A percentile compares a stretch with the other conserved stretches of the same genome.
These are phyloP conservation scores for Sebastes steindachneri DNA, from an alignment of 2,797 vertebrate species.

Conservation along the genomic window DNA sequence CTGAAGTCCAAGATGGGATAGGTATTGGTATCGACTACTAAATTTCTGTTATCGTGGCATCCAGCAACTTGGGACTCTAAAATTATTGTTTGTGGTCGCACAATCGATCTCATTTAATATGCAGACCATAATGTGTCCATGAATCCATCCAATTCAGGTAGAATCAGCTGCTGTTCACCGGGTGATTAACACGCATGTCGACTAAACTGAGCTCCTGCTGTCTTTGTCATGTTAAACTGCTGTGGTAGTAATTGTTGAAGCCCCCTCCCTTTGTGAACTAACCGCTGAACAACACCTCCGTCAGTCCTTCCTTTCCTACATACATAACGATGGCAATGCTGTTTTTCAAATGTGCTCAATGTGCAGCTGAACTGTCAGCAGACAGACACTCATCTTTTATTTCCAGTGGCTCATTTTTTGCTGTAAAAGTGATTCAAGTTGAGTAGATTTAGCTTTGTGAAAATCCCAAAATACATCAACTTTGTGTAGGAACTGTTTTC, in stretches of 20 bases:
- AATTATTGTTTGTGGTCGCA: neutral
- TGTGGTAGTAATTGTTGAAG: slow-evolving; percentile 39
- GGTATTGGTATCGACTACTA: neutral
- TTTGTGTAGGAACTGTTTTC: neutral
- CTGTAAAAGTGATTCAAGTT: neutral
- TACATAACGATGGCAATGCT: neutral
- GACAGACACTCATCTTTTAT: neutral
- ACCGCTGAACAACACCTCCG: slow-evolving; percentile 13
- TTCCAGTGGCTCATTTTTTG: neutral
- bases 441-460: neutral
- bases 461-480: slow-evolving; percentile 1
- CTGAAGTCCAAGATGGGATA: neutral
- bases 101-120: neutral
- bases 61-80: neutral
- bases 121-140: slow-evolving; percentile 30
- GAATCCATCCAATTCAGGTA: slow-evolving; percentile 43
- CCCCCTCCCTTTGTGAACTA: slow-evolving; percentile 39
- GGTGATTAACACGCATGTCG: slow-evolving; percentile 64
- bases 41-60: neutral
- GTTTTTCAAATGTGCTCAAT: neutral
- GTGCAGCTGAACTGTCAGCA: neutral
- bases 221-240: slow-evolving; percentile 17
- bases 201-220: slow-evolving; percentile 37
- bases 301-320: neutral
- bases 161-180: slow-evolving; percentile 9